Evolutionary conservation across 2,113 vertebrate species (phyloP).

Genomic region (Lepidothrix coronata): DNA sequence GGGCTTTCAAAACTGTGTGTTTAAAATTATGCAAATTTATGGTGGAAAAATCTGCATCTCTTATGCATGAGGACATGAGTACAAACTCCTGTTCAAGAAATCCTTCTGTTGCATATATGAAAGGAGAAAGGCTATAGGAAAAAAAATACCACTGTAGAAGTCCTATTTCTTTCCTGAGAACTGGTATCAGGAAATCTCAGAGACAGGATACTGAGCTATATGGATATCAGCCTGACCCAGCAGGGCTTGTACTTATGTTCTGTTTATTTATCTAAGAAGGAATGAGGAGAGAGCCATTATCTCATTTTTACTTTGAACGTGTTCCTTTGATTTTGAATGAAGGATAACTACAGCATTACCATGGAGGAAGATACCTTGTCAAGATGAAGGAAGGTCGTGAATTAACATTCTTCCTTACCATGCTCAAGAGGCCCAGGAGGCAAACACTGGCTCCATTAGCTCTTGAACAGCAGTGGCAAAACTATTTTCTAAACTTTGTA

Average conservation of each 20-base stretch:
- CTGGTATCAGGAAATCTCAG: neutral
- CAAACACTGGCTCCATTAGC: neutral
- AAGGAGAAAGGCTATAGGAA: neutral
- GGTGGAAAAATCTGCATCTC: neutral
- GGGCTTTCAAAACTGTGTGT: neutral
- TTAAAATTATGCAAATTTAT: neutral
- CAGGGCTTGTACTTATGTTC: neutral
- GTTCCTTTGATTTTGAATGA: neutral
- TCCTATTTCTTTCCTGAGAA: neutral
- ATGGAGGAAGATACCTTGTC: neutral
- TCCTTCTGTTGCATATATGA: neutral
- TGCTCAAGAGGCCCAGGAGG: neutral
- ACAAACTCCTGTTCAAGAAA: neutral
- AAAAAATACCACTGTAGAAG: neutral
- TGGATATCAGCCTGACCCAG: neutral
- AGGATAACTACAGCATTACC: neutral
- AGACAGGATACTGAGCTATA: neutral
- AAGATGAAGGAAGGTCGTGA: neutral
- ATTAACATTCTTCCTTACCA: neutral
- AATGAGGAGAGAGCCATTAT: neutral
- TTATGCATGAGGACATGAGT: neutral
- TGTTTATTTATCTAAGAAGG: constrained; percentile 19
- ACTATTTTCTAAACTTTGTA: neutral
- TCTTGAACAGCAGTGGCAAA: neutral
- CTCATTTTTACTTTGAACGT: neutral